These are phyloP conservation scores for Apodemus agrarius DNA, from an alignment of 2,797 vertebrate species.

Conservation along the genomic window DNA sequence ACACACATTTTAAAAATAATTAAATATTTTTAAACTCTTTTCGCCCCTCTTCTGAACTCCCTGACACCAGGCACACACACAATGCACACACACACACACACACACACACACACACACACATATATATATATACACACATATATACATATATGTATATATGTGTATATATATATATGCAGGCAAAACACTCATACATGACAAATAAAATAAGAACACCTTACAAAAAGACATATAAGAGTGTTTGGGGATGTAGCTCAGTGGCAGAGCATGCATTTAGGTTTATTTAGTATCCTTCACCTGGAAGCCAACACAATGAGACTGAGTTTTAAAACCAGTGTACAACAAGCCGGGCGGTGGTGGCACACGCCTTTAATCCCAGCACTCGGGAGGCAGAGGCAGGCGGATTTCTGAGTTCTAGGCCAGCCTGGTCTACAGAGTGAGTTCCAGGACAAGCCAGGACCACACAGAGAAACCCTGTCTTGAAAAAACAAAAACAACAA, in stretches of 20 bases:
- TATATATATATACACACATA: no score
- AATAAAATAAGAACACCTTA: neutral
- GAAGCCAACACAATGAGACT: constrained; percentile 25
- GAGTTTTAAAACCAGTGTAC: neutral
- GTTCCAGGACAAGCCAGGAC: no score
- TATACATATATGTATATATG: no score
- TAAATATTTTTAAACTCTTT: neutral
- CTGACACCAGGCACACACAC: neutral
- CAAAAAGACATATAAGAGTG: neutral
- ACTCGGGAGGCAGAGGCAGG: no score
- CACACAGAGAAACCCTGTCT: no score
- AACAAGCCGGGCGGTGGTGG: no score
- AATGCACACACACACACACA: neutral
- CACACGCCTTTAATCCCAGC: no score
- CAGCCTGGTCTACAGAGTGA: no score
- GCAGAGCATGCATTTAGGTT: neutral
- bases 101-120: no score
- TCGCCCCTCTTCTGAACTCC: neutral
- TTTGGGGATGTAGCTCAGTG: neutral
- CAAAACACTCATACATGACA: neutral
- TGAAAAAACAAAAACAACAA: no score
- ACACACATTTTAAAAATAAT: neutral
- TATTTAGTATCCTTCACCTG: neutral
- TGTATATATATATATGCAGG: neutral
- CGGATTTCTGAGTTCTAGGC: no score